A percentile compares a stretch with the other conserved stretches of the same genome.
phyloP scores from a whole-genome alignment of 2,888 invertebrate genomes.

The Machimus rusticus region DNA sequence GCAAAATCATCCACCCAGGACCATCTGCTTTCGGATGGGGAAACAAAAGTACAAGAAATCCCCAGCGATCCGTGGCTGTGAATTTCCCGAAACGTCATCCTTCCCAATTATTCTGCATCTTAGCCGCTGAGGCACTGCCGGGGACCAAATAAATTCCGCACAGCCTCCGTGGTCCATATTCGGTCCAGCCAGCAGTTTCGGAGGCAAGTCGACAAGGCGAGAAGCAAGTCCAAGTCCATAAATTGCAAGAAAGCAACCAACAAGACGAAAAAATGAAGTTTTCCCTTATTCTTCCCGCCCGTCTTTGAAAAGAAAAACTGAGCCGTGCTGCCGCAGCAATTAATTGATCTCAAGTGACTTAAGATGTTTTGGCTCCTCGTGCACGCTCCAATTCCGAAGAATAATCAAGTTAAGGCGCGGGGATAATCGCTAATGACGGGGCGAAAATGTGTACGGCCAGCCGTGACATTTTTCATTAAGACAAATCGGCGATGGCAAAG shows the following conservation, averaged over 20 bases:
- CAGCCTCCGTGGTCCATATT: not conserved
- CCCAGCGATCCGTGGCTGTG: not conserved
- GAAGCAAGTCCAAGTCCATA: not conserved
- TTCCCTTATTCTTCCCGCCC: not conserved
- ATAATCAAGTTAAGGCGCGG: conserved; percentile 10
- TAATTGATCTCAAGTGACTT: conserved; percentile 23
- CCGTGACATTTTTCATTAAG: conserved; percentile 13
- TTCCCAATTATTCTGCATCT: not conserved
- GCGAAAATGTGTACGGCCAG: not conserved
- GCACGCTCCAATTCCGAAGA: not conserved
- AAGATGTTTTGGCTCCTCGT: not conserved
- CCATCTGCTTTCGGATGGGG: not conserved
- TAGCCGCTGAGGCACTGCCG: not conserved
- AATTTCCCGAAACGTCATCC: not conserved
- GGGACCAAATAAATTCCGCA: not conserved
- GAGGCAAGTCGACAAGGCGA: not conserved
- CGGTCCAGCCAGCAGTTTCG: not conserved
- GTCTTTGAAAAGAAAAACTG: not conserved
- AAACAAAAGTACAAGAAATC: not conserved
- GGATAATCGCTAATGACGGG: conserved; percentile 3
- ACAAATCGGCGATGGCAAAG: not conserved
- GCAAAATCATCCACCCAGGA: not conserved
- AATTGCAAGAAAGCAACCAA: not conserved
- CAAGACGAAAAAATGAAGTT: not conserved
- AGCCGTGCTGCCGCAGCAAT: not conserved